phyloP scores from a whole-genome alignment of 1,140 invertebrate genomes.

The Diorhabda elongata region DNA sequence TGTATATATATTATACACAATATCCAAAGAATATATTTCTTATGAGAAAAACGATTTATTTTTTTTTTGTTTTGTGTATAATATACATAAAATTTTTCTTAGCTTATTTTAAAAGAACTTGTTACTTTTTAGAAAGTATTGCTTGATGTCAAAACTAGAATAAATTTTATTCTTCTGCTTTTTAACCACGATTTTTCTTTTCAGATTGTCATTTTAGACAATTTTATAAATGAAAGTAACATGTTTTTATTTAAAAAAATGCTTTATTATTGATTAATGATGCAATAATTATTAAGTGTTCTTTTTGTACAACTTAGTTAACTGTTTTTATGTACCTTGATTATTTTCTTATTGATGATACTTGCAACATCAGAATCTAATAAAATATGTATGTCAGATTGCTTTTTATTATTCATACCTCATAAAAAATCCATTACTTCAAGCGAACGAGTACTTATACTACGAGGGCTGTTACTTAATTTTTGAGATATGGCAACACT shows the following conservation, averaged over 20 bases:
- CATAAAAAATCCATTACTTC: too few relatives aligned
- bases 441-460: too few relatives aligned
- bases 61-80: too few relatives aligned
- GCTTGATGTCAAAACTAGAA: background rate
- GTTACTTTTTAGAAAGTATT: background rate
- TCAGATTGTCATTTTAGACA: slow-evolving; percentile 3
- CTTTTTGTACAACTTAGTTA: slow-evolving; percentile 32
- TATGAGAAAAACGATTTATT: too few relatives aligned
- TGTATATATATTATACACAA: too few relatives aligned
- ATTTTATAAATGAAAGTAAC: background rate
- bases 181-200: background rate
- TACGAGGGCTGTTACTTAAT: too few relatives aligned
- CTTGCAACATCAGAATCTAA: slow-evolving; percentile 21
- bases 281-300: slow-evolving; percentile 29
- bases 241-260: slow-evolving; percentile 22
- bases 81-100: slow-evolving; percentile 5
- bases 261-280: slow-evolving; percentile 26
- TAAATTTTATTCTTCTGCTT: background rate
- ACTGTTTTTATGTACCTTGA: slow-evolving; percentile 34
- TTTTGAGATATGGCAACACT: too few relatives aligned
- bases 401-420: background rate
- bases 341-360: slow-evolving; percentile 26
- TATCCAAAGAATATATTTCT: too few relatives aligned
- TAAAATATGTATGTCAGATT: slow-evolving; percentile 15
- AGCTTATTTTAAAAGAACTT: background rate